Evolutionary conservation across 2,888 invertebrate genomes (phyloP).

Genomic region (Digitonthophagus gazella): DNA sequence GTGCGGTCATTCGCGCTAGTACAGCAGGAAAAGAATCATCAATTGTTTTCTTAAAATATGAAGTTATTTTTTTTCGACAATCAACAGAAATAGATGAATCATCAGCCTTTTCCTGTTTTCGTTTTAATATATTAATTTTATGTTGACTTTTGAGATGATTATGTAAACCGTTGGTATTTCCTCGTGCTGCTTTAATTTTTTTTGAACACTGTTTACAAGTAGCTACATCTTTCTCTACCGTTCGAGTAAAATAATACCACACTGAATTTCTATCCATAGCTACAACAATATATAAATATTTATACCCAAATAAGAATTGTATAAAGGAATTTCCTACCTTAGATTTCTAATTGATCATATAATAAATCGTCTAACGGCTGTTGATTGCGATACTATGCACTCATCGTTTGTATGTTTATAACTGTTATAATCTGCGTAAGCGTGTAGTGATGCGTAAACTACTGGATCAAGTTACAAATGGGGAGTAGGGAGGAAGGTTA

Average conservation of each 20-base stretch:
- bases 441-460: too few relatives aligned
- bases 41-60: slow-evolving; percentile 5
- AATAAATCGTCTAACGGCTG: too few relatives aligned
- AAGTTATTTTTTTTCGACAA: background rate
- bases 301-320: background rate
- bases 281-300: slow-evolving; percentile 2
- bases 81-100: background rate
- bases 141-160: slow-evolving; percentile 1
- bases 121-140: slow-evolving; percentile 1
- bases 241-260: slow-evolving; percentile 8
- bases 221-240: background rate
- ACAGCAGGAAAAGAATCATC: slow-evolving; percentile 6
- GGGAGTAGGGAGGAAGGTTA: too few relatives aligned
- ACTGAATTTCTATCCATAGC: slow-evolving; percentile 2
- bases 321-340: slow-evolving; percentile 4
- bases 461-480: too few relatives aligned
- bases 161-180: background rate
- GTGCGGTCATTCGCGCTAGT: slow-evolving; percentile 1
- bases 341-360: background rate
- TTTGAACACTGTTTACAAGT: slow-evolving; percentile 4
- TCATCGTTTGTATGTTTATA: too few relatives aligned
- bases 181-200: background rate
- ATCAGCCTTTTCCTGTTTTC: slow-evolving; percentile 4
- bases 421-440: too few relatives aligned
- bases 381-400: too few relatives aligned